Base-by-base conservation (phyloP, 2,888 invertebrate genomes). In the Patella pellucida region DNA sequence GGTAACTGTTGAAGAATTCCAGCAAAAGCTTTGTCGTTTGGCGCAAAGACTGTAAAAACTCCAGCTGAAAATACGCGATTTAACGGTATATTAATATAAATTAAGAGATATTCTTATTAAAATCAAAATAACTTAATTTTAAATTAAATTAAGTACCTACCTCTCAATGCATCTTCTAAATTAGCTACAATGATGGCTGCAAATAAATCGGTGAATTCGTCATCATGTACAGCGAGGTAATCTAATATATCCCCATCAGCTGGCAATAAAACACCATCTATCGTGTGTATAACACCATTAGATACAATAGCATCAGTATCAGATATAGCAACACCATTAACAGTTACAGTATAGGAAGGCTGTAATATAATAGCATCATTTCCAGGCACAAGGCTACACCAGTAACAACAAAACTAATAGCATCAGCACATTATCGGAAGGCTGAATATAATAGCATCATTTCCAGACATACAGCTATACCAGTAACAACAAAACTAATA, bases 11-110 rank as follows among this genome's bases (percentile, higher is more conserved):
- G 41, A 9, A 41, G 41, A 9, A 41, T 9, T 41, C 41, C 19
- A 62, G 19, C 23, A 62, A 62, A 62, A 19, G 62, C 62, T 62
- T 62, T 62, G 14, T 62, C 62, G 23, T 62, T 62, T 19, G 62
- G 62, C 12, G 62, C 62, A 14, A 62, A 62, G 19, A 62, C 0
- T 62, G 62, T 62, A 23, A 19, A 62, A 3, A 62, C 62, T 19
- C 62, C 62, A 3, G 19, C 62, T 62, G 23, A 11, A 41, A 41
- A 41, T 41, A 41, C 31, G 31, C 31, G 31, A 31, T 5, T 27
- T 27, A 31, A 2, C 31, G 31, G 4, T 2, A 2, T 4, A 31
- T 31, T 31, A 31, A 31, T 31, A 31, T 41, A 41, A 41, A 41
- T 41, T 9, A 41, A 41, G 41, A 41, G 41, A 41, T 41, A 41